phyloP scores from a whole-genome alignment of 2,113 vertebrate genomes.

The Diadophis punctatus region DNA sequence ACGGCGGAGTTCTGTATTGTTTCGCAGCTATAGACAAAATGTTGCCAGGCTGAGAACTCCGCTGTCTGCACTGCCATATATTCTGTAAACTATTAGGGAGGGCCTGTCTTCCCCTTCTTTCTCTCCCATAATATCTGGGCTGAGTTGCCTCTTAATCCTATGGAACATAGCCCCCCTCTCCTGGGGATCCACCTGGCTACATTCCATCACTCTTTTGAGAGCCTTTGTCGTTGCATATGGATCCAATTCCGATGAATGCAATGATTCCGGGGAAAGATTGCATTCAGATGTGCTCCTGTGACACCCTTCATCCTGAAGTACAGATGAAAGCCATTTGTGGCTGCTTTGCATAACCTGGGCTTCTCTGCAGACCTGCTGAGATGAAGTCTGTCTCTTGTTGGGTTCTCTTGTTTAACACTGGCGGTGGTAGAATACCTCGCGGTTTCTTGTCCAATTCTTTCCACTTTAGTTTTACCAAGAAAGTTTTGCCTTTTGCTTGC shows the following conservation, averaged over 20 bases:
- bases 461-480: background rate
- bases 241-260: background rate
- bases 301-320: background rate
- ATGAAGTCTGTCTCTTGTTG: background rate
- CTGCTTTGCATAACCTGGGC: background rate
- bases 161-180: too few relatives aligned
- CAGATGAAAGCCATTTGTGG: background rate
- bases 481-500: background rate
- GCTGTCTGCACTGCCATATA: too few relatives aligned
- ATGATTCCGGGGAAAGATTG: background rate
- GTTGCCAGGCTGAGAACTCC: too few relatives aligned
- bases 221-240: too few relatives aligned
- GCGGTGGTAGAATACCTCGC: background rate
- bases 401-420: background rate
- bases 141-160: too few relatives aligned
- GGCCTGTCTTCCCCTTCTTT: too few relatives aligned
- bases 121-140: too few relatives aligned
- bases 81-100: too few relatives aligned
- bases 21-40: too few relatives aligned
- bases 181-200: too few relatives aligned
- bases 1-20: too few relatives aligned
- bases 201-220: background rate
- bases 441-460: background rate
- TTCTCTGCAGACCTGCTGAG: background rate
- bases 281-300: background rate